Conservation (phyloP, 2,113 vertebrate species). For the Galemys pyrenaicus region DNA sequence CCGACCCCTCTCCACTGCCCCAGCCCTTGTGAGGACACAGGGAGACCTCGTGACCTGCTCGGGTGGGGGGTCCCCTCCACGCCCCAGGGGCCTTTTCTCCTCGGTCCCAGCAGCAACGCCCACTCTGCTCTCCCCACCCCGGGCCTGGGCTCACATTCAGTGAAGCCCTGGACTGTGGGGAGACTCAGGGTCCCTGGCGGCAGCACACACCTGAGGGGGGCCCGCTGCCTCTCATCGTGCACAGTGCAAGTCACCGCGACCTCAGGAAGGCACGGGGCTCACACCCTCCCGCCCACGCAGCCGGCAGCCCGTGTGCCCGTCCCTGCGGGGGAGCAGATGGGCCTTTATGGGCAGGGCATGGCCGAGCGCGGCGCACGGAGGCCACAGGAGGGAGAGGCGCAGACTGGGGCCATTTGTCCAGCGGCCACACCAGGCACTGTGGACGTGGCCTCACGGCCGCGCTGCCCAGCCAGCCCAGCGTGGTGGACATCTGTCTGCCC, state of each 20-base stretch:
- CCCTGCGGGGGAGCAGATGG: neutral
- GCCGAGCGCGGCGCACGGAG: neutral
- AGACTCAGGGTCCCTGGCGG: too few species aligned
- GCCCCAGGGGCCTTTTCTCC: neutral
- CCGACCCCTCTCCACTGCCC: neutral
- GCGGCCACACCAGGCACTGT: neutral
- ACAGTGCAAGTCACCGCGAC: too few species aligned
- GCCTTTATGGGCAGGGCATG: neutral
- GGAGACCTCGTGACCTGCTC: neutral
- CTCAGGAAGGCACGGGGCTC: too few species aligned
- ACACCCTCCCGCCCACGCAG: too few species aligned
- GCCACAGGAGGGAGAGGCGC: accelerated
- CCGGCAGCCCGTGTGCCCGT: too few species aligned
- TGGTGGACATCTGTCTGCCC: neutral
- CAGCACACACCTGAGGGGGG: too few species aligned
- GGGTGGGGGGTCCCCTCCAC: neutral
- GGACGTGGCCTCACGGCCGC: accelerated
- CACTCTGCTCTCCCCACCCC: neutral
- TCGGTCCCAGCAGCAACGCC: neutral
- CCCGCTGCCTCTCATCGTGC: too few species aligned
- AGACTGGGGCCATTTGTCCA: neutral
- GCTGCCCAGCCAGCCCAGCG: accelerated
- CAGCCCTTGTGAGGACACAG: neutral
- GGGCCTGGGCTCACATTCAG: too few species aligned
- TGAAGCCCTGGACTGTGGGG: too few species aligned